These are phyloP conservation scores for Cossypha caffra DNA, from an alignment of 2,797 vertebrate species.

Conservation along the genomic window DNA sequence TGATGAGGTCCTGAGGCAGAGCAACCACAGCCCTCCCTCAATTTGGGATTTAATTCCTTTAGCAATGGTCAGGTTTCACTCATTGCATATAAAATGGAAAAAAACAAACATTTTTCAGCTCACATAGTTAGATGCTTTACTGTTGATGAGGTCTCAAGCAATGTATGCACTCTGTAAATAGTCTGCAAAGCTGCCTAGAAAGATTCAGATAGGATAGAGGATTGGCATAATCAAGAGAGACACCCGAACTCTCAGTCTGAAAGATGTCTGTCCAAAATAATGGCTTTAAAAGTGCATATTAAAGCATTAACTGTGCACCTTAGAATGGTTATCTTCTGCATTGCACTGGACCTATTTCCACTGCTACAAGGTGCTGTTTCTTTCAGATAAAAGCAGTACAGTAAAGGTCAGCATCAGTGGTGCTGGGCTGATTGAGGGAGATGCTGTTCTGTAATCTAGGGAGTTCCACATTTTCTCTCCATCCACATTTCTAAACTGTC, in stretches of 20 bases:
- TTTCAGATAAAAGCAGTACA: background rate
- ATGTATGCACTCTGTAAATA: background rate
- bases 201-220: background rate
- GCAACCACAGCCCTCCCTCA: background rate
- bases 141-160: background rate
- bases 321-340: background rate
- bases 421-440: accelerated
- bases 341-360: background rate
- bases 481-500: background rate
- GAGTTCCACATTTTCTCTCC: background rate
- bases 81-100: background rate
- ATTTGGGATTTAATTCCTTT: background rate
- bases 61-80: background rate
- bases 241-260: background rate
- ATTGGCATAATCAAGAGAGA: background rate
- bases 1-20: background rate
- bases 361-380: background rate
- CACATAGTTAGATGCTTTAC: background rate
- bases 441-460: background rate
- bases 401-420: background rate
- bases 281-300: background rate
- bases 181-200: background rate
- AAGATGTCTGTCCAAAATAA: background rate
- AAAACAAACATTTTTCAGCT: background rate
- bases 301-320: background rate